These are phyloP conservation scores for Leptoclinus maculatus DNA, from an alignment of 2,797 vertebrate genomes.

Conservation along the genomic window DNA sequence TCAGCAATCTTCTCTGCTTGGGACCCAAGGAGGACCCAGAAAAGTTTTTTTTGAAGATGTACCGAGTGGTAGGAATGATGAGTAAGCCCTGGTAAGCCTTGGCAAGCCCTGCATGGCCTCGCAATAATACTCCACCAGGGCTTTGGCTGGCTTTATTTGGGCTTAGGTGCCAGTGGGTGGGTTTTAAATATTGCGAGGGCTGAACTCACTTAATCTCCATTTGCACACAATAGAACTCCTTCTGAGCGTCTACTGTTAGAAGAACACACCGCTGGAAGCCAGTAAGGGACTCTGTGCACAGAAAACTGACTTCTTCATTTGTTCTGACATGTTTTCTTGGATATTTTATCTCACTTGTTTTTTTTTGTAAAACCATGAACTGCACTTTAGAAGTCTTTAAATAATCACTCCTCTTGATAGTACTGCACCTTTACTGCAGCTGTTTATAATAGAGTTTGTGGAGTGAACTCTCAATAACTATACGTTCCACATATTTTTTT, in stretches of 20 bases:
- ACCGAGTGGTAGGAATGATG: slow-evolving; percentile 40
- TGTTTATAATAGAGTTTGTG: not conserved
- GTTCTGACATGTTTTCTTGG: not conserved
- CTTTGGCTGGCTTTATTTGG: slow-evolving; percentile 31
- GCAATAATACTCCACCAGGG: slow-evolving; percentile 36
- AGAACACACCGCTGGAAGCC: not conserved
- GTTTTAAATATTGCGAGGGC: slow-evolving; percentile 52
- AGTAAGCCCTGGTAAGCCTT: slow-evolving; percentile 38
- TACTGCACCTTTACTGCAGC: not conserved
- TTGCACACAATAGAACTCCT: slow-evolving; percentile 36
- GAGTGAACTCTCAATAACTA: not conserved
- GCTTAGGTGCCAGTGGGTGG: slow-evolving; percentile 45
- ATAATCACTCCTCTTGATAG: not conserved
- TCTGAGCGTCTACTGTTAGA: slow-evolving; percentile 8
- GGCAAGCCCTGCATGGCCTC: slow-evolving; percentile 10
- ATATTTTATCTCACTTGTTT: not conserved
- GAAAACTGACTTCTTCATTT: not conserved
- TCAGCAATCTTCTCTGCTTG: slow-evolving; percentile 53
- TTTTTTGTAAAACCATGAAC: not conserved
- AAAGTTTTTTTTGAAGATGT: slow-evolving; percentile 22
- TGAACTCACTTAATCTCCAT: slow-evolving; percentile 46
- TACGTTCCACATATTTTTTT: not conserved
- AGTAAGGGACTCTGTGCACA: not conserved
- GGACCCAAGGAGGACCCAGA: slow-evolving; percentile 13
- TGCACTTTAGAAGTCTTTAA: not conserved